Base-by-base conservation (phyloP, 2,888 invertebrate species). In the Caenorhabditis sp. region DNA sequence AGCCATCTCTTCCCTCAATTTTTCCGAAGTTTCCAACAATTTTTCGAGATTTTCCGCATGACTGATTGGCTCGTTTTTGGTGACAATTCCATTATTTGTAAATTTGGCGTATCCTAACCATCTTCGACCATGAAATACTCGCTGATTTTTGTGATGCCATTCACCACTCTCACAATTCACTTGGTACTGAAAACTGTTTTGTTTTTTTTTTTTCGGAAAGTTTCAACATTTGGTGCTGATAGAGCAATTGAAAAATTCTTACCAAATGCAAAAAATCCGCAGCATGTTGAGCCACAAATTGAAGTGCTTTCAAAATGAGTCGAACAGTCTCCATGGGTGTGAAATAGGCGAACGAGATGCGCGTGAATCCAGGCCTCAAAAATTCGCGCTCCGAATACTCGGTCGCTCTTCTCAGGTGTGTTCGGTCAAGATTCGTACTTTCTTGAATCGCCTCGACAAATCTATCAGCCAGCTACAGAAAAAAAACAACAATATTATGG, bases 101-200 rank as follows among this genome's bases (percentile, higher is more conserved):
- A 74, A 74, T 23, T 60, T 58, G 27, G 59, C 66, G 59, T 69
- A 53, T n/a, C 73, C 73, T 3, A 74, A 37, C 73, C 94, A 94
- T 88, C 93, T 93, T 58, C 93, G 91, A 83, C 94, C 94, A 86
- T 92, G 92, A 77, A 93, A 92, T 5, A 92, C 89, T 88, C 90
- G 78, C 88, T 93, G 93, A 0, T 93, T 92, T 84, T 92, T 92
- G 86, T 95, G 94, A 73, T 92, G 91, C 94, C 95, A 95, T 88
- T 94, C 94, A 0, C 93, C 95, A 0, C 94, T 94, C 87, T 94
- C 92, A 5, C 93, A 91, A 87, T 94, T 93, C n/a, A 94, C 91
- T 12, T 92, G 91, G 88, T 95, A 95, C 88, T 94, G 93, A 0
- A 79, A 66, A 24, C 0, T 54, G 23, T 43, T 1, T 31, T 31